phyloP scores from a whole-genome alignment of 2,888 invertebrate species.

The Charanyca ferruginea region DNA sequence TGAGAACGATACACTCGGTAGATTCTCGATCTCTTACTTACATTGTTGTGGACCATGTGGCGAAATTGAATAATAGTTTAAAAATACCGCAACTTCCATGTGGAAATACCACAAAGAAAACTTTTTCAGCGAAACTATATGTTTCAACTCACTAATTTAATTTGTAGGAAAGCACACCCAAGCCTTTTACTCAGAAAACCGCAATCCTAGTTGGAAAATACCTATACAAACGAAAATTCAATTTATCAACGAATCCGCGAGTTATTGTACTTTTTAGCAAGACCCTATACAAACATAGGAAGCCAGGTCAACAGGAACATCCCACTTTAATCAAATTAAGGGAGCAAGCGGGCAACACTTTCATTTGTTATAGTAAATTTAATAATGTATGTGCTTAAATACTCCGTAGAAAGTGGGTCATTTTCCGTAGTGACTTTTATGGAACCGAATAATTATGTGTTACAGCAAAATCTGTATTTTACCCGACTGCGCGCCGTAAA shows the following conservation, averaged over 20 bases:
- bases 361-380: conserved; percentile 62
- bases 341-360: conserved; percentile 57
- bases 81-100: not conserved
- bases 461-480: conserved; percentile 21
- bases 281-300: conserved; percentile 49
- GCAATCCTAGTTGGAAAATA: conserved; percentile 1
- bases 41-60: not conserved
- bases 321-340: conserved; percentile 65
- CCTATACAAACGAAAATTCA: conserved; percentile 23
- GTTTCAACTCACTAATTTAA: conserved; percentile 1
- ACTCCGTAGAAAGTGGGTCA: conserved; percentile 57
- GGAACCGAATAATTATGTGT: conserved; percentile 8
- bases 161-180: conserved; percentile 12
- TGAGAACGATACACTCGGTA: not conserved
- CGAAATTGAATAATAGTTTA: not conserved
- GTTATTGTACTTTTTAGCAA: conserved; percentile 15
- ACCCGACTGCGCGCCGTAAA: too few relatives aligned
- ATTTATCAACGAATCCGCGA: conserved; percentile 21
- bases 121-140: conserved; percentile 7
- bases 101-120: not conserved
- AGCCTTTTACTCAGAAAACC: conserved; percentile 1
- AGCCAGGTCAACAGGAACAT: conserved; percentile 48
- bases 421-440: conserved; percentile 35
- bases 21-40: not conserved
- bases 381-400: conserved; percentile 61